These are phyloP conservation scores for Platysteira castanea DNA, from an alignment of 2,113 vertebrate species.

Conservation along the genomic window DNA sequence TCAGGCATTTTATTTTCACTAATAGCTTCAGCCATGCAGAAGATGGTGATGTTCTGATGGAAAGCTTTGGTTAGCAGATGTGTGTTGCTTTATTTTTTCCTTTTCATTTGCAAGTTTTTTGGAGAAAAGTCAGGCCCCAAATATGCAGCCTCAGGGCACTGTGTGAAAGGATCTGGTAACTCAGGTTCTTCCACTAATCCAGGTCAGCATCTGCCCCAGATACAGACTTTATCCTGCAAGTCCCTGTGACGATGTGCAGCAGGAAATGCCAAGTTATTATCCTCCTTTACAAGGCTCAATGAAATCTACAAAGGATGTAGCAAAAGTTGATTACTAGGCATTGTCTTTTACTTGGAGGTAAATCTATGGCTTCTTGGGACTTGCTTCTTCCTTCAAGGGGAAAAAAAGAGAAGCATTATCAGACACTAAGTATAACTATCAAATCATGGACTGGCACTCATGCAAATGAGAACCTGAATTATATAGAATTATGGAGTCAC, in stretches of 20 bases:
- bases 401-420: neutral
- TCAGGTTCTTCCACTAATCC: slow-evolving; percentile 32
- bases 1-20: neutral
- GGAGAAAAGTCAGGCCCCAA: neutral
- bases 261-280: neutral
- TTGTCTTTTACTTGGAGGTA: slow-evolving; percentile 7
- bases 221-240: neutral
- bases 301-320: neutral
- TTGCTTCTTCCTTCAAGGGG: neutral
- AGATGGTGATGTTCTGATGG: neutral
- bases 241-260: neutral
- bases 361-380: neutral
- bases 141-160: neutral
- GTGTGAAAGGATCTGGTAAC: neutral
- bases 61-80: neutral
- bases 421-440: neutral
- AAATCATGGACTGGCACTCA: neutral
- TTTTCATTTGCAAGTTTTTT: neutral
- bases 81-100: neutral
- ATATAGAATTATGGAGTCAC: neutral
- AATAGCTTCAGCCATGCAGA: neutral
- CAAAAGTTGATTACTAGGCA: slow-evolving; percentile 11
- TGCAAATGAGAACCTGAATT: neutral
- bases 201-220: neutral
- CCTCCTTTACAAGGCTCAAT: neutral